Conservation (phyloP, 2,113 vertebrate genomes). For the Brevimyrus niger region DNA sequence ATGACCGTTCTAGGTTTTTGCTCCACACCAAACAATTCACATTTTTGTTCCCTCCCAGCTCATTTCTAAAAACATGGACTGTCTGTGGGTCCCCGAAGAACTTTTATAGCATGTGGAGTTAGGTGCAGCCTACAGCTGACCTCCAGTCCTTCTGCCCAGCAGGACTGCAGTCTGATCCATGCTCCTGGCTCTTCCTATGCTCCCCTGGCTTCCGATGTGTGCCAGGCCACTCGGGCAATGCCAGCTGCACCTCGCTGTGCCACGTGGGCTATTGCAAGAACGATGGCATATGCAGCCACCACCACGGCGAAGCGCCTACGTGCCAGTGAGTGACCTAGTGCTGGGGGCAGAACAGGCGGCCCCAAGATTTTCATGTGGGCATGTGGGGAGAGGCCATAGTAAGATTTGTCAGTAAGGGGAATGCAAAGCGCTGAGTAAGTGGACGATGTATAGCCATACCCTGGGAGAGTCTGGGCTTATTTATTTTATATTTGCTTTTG, state of each 20-base stretch:
- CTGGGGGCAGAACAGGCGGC: background rate
- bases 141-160: background rate
- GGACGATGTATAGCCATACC: background rate
- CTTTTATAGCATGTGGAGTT: background rate
- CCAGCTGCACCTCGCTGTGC: constrained; percentile 71
- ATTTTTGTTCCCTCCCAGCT: background rate
- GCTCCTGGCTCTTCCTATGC: constrained; percentile 63
- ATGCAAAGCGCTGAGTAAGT: background rate
- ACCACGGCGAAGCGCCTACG: constrained; percentile 49
- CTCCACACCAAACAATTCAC: too few relatives aligned
- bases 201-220: constrained; percentile 60
- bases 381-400: background rate
- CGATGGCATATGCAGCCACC: constrained; percentile 75
- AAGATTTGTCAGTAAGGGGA: background rate
- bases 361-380: background rate
- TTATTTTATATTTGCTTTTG: background rate
- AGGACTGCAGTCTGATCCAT: constrained; percentile 60
- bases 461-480: background rate
- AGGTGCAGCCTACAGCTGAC: background rate
- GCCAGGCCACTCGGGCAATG: constrained; percentile 34
- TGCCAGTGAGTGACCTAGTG: constrained; percentile 62
- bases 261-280: constrained; percentile 68
- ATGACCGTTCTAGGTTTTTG: background rate
- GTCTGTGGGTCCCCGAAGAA: background rate
- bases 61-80: background rate